A percentile compares a stretch with the other conserved stretches of the same genome.
phyloP scores from a whole-genome alignment of 2,113 vertebrate genomes.

The Corythaeola cristata region DNA sequence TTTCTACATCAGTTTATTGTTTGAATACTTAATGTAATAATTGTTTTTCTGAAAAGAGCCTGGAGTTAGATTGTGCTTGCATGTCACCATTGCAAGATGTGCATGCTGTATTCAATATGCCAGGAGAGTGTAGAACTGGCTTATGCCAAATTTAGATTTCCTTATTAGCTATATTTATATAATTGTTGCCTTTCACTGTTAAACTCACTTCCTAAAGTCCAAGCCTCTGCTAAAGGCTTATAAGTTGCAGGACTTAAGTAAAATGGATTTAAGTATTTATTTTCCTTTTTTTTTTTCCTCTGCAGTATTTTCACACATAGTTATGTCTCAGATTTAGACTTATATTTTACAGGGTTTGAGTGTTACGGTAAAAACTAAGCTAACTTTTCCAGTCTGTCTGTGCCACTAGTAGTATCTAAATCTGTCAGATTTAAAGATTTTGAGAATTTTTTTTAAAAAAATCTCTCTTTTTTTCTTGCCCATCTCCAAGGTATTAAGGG shows the following conservation, averaged over 20 bases:
- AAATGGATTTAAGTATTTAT: not conserved
- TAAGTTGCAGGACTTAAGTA: not conserved
- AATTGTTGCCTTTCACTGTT: not conserved
- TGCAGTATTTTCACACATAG: not conserved
- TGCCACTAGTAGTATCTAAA: not conserved
- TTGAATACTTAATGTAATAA: not conserved
- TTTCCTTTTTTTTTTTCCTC: not conserved
- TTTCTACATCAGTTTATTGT: not conserved
- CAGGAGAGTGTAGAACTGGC: not conserved
- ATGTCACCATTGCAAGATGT: not conserved
- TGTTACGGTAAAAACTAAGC: not conserved
- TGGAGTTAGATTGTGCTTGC: not conserved
- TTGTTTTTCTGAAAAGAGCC: not conserved
- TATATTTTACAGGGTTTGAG: not conserved
- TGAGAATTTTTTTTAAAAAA: not conserved
- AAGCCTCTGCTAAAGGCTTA: not conserved
- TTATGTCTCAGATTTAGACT: not conserved
- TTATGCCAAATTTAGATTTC: not conserved
- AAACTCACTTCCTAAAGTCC: not conserved
- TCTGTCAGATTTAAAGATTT: not conserved
- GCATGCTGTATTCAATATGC: not conserved
- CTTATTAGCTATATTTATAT: not conserved
- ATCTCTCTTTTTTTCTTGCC: not conserved
- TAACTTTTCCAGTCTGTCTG: not conserved
- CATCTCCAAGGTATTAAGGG: slow-evolving; percentile 84